Base-by-base conservation (phyloP, 2,113 vertebrate species). In the Aphyosemion australe region DNA sequence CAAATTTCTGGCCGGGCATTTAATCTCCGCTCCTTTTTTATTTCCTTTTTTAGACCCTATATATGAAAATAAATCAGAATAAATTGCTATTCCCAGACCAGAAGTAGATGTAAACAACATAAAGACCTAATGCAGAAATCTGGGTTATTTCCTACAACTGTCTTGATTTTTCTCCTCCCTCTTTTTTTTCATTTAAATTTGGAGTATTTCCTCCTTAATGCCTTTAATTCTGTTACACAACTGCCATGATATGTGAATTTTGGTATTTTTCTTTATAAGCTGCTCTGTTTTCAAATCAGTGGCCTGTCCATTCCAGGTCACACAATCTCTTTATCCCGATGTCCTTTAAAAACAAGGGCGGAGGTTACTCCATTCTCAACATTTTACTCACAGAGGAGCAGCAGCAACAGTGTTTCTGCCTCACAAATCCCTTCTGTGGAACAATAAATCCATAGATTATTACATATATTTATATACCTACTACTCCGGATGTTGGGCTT, bases 261-360 rank as follows among this genome's bases (percentile, higher is more conserved):
- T 62, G 20, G 18, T 46, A 9, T 52, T 62, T 74, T 46, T 59
- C 46, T 61, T 73, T 50, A 26, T 49, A 65, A 15, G 19, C 10
- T 1, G 19, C n/a, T 19, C 16, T 50, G n/a, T 55, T 64, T 67
- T n/a, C 53, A 69, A 20, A 67, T 68, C 51, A 58, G 34, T 47
- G 18, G 13, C 7, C 4, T 31, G 34, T 55, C 56, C 62, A 51
- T 56, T 69, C 82, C 61, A 41, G 45, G 51, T 46, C 37, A 18
- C 18, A n/a, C 18, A 78, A 64, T 81, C 74, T 75, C 69, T 80
- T 89, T 57, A 61, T 80, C 70, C 78, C 13, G 15, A 59, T 65
- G 65, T 65, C 50, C 55, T 39, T 64, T 50, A 45, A 74, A 84
- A 76, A 45, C 62, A 34, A 65, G 56, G 15, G 9, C 61, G 63